Evolutionary conservation across 2,113 vertebrate genomes (phyloP), one percentile per base, ranked within the genome.

Genomic region (Labeo rohita): DNA sequence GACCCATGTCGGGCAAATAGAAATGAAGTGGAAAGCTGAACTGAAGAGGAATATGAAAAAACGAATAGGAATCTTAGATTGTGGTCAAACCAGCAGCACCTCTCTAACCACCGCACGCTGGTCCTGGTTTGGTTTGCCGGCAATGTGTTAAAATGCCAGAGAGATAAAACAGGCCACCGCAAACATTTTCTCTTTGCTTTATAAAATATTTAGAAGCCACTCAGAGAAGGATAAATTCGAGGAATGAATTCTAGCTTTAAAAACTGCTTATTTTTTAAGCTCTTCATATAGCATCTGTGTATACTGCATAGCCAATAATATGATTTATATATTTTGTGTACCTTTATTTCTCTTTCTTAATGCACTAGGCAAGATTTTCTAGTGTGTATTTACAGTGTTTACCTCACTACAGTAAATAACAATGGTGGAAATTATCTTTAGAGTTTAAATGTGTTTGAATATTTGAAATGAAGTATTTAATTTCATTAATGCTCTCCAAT

Each of bases 141-240:
- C 66, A 86, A 90, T 86, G 73, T 86, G 78, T 68, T 84, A 43
- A 88, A 90, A 90, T 84, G 85, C 78, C 83, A 66, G 87, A 88
- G 61, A 87, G 87, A 89, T 84, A 89, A 86, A 89, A 87, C 90
- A 81, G 83, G 86, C 84, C 75, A 82, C 49, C 28, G 87, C 88
- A 90, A 91, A 90, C 89, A 90, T 88, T 91, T 91, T 85, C 76
- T 89, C 12, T 72, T 75, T 86, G 84, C 82, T 84, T 47, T 88
- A 85, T 92, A 43, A 93, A 93, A 93, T 92, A 94, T 94, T 92
- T 88, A 88, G 75, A 82, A 90, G 90, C 87, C 54, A 78, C n/a
- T 89, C 83, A 86, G 90, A 87, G 90, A 86, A 89, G 68, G 49
- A 68, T 15, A 56, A 21, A 83, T 86, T n/a, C 28, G 49, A 81